Conservation (phyloP, 1,140 invertebrate species). For the Meloidogyne chitwoodi region DNA sequence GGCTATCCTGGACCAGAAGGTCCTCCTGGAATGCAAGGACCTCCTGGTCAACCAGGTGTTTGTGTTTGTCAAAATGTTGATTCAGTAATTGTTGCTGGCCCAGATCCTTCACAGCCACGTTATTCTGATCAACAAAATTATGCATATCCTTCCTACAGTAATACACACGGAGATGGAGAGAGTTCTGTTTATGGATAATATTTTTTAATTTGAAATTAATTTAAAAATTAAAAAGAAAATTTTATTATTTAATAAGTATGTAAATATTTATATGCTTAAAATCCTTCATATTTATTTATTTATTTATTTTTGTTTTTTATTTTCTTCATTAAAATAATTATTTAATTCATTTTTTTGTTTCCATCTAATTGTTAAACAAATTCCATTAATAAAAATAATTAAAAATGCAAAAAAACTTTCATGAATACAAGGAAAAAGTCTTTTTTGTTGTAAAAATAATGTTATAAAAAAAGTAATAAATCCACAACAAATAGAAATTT, state of each 20-base stretch:
- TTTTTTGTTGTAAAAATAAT: slow-evolving; percentile 22
- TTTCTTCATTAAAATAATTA: slow-evolving; percentile 2
- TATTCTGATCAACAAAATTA: slow-evolving; percentile 36
- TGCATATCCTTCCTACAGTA: slow-evolving; percentile 29
- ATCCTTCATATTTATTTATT: too few species aligned
- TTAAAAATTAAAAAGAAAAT: slow-evolving; percentile 10
- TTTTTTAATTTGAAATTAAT: neutral
- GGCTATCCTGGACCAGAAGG: slow-evolving; percentile 59
- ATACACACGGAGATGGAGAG: neutral
- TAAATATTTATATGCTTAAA: too few species aligned
- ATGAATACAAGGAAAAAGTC: slow-evolving; percentile 37
- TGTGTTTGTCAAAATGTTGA: slow-evolving; percentile 50
- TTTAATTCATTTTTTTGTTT: neutral
- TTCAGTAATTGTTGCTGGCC: slow-evolving; percentile 53
- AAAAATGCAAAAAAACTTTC: slow-evolving; percentile 43
- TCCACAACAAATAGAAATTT: slow-evolving; percentile 12
- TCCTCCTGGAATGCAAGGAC: slow-evolving; percentile 49
- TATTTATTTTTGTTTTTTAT: neutral
- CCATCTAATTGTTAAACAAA: slow-evolving; percentile 33
- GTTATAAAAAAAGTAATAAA: slow-evolving; percentile 13
- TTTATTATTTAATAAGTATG: too few species aligned
- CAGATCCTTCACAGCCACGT: slow-evolving; percentile 47
- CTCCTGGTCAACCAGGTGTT: slow-evolving; percentile 33
- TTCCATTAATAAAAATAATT: slow-evolving; percentile 34
- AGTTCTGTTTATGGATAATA: neutral